Percentiles rank a stretch among this genome's conserved stretches.
Evolutionary conservation across 2,888 invertebrate species (phyloP).

Genomic region (Drosophila subsilvestris): DNA sequence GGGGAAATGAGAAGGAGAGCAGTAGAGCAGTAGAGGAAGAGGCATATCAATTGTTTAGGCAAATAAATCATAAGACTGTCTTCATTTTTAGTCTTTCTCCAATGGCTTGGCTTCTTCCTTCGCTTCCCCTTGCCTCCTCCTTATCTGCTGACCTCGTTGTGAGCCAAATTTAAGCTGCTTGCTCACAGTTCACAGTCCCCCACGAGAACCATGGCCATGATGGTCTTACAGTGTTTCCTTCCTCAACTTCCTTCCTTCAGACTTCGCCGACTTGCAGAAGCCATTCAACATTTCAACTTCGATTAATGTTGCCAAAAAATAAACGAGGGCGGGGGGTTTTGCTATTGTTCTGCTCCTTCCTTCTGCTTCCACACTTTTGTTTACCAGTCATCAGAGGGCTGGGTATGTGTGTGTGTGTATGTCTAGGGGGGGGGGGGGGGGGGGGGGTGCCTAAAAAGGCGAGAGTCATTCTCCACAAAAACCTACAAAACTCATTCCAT

Average conservation of each 20-base stretch:
- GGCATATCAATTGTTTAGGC: slow-evolving; percentile 65
- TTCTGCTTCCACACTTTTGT: slow-evolving; percentile 51
- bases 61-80: slow-evolving; percentile 72
- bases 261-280: slow-evolving; percentile 29
- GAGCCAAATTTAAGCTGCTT: slow-evolving; percentile 33
- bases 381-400: slow-evolving; percentile 49
- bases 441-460: slow-evolving; percentile 20
- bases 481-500: slow-evolving; percentile 3
- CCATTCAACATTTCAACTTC: slow-evolving; percentile 62
- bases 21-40: slow-evolving; percentile 1
- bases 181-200: not conserved
- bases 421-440: slow-evolving; percentile 3
- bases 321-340: slow-evolving; percentile 9
- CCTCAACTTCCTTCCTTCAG: slow-evolving; percentile 43
- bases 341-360: slow-evolving; percentile 40
- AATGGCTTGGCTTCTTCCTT: not conserved
- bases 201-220: slow-evolving; percentile 19
- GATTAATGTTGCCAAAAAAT: slow-evolving; percentile 71
- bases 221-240: slow-evolving; percentile 61
- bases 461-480: slow-evolving; percentile 52
- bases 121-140: slow-evolving; percentile 1
- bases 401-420: not conserved
- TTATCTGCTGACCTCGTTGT: slow-evolving; percentile 61
- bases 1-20: too few species aligned
- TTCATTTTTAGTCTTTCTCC: not conserved